These are phyloP conservation scores for Pomatorhinus ruficollis DNA, from an alignment of 2,113 vertebrate genomes.

Conservation along the genomic window DNA sequence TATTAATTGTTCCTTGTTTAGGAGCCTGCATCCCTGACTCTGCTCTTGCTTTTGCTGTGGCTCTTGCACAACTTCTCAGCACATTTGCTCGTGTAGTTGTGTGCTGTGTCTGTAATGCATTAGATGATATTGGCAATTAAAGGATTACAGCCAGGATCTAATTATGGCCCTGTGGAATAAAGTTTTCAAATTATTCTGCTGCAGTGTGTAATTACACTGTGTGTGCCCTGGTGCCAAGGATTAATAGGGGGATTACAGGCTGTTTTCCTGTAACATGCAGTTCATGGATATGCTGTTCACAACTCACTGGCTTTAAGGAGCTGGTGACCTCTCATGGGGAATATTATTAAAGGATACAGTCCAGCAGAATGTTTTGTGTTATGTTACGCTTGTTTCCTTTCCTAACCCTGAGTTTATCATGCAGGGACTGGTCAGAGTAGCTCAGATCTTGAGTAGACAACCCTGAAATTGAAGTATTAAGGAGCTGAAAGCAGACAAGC, in stretches of 20 bases:
- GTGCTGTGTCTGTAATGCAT: constrained; percentile 16
- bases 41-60: background rate
- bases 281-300: background rate
- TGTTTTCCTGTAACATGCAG: background rate
- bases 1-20: background rate
- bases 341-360: background rate
- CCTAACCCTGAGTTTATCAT: background rate
- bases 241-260: constrained; percentile 53
- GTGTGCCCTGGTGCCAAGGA: constrained; percentile 39
- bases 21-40: background rate
- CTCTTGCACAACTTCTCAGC: background rate
- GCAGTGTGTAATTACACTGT: constrained; percentile 42
- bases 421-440: background rate
- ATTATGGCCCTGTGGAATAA: constrained; percentile 59
- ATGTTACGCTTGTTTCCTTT: background rate
- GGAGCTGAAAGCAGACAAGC: background rate
- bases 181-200: constrained; percentile 48
- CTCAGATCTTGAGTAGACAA: background rate
- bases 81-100: background rate
- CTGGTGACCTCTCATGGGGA: background rate
- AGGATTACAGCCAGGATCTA: constrained; percentile 61
- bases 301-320: background rate
- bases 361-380: background rate
- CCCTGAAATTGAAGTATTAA: background rate
- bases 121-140: constrained; percentile 68